phyloP scores from a whole-genome alignment of 2,113 vertebrate genomes.

The Apistogramma diplotaenia region DNA sequence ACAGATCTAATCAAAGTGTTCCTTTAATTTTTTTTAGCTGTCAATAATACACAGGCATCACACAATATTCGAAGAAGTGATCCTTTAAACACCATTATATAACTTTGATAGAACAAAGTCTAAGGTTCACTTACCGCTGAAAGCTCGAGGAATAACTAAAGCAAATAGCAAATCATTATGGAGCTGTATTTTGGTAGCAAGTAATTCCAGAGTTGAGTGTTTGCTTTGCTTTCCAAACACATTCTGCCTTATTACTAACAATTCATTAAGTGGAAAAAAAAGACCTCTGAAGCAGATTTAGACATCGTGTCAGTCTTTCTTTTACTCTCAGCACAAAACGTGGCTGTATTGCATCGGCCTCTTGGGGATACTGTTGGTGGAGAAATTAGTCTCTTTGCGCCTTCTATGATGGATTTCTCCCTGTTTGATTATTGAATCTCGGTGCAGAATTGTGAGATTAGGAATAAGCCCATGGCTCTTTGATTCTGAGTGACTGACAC shows the following conservation, averaged over 20 bases:
- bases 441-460: conserved; percentile 32
- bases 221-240: not conserved
- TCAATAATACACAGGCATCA: not conserved
- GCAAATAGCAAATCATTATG: not conserved
- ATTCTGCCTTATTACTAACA: not conserved
- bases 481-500: conserved; percentile 38
- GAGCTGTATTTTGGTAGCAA: not conserved
- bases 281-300: not conserved
- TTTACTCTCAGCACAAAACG: not conserved
- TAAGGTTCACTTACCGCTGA: not conserved
- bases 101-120: not conserved
- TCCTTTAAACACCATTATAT: not conserved
- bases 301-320: not conserved
- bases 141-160: not conserved
- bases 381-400: conserved; percentile 29
- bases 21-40: too few relatives aligned
- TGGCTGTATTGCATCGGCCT: conserved; percentile 6
- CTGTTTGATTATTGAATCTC: conserved; percentile 46
- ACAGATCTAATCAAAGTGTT: too few relatives aligned
- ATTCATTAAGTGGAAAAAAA: not conserved
- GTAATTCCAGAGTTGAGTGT: not conserved
- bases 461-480: conserved; percentile 28
- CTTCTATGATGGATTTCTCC: conserved; percentile 45
- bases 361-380: conserved; percentile 19
- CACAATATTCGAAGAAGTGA: not conserved